Conservation (phyloP, 1,140 invertebrate species). For the Drosophila takahashii region DNA sequence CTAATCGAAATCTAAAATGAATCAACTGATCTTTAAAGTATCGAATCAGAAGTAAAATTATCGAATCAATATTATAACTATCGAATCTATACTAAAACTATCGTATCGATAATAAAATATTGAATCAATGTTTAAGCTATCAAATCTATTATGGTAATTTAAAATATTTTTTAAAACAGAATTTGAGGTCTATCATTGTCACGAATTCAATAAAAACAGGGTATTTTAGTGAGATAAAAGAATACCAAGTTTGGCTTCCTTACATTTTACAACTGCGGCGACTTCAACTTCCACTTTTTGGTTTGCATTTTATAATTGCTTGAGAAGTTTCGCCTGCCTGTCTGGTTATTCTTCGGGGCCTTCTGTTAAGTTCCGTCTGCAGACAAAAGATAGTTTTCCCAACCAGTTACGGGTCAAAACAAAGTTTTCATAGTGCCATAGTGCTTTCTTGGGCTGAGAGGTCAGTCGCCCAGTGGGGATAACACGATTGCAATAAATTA, state of each 20-base stretch:
- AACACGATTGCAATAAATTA: conserved; percentile 78
- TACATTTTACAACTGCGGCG: conserved; percentile 37
- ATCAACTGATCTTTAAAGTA: neutral
- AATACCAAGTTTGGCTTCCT: conserved; percentile 6
- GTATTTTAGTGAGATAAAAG: conserved; percentile 14
- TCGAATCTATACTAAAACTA: neutral
- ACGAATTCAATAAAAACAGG: conserved; percentile 1
- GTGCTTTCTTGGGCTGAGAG: conserved; percentile 23
- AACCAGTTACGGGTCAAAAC: conserved; percentile 59
- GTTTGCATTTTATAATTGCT: conserved; percentile 76
- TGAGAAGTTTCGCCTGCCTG: conserved; percentile 57
- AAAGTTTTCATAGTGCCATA: conserved; percentile 47
- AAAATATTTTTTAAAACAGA: no score
- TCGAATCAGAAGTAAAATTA: neutral
- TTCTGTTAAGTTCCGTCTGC: conserved; percentile 19
- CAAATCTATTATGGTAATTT: no score
- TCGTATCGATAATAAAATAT: no score
- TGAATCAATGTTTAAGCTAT: no score
- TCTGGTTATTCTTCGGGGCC: conserved; percentile 22
- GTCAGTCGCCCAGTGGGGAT: conserved; percentile 36
- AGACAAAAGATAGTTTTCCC: conserved; percentile 52
- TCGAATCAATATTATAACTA: neutral
- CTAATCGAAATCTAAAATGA: no score
- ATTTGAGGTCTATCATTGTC: no score
- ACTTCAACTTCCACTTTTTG: conserved; percentile 31